Evolutionary conservation across 1,140 invertebrate genomes (phyloP).

Genomic region (Heterodera schachtii): DNA sequence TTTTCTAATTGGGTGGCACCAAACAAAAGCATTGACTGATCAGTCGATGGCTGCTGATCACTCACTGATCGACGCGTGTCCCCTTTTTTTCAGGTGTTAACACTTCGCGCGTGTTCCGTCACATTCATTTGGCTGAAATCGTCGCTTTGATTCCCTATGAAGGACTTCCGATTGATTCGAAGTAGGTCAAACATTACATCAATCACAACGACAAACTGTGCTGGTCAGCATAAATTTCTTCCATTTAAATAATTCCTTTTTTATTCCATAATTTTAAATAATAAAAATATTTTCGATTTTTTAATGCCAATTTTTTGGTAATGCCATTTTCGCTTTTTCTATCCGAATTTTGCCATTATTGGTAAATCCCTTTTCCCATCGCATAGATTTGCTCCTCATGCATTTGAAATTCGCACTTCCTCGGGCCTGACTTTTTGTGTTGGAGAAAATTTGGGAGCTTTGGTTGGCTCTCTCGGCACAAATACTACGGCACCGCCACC

Average conservation of each 20-base stretch:
- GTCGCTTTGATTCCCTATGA: slow-evolving; percentile 58
- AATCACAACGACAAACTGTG: background rate
- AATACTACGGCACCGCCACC: slow-evolving; percentile 48
- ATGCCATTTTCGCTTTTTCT: background rate
- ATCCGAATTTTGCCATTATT: background rate
- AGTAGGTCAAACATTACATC: slow-evolving; percentile 33
- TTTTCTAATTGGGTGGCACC: background rate
- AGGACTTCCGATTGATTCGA: slow-evolving; percentile 53
- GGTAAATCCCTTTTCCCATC: background rate
- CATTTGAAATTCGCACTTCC: slow-evolving; percentile 61
- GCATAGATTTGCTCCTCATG: slow-evolving; percentile 59
- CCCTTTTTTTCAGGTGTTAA: slow-evolving; percentile 52
- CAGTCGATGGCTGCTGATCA: background rate
- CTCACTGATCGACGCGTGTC: background rate
- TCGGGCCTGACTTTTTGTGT: slow-evolving; percentile 58
- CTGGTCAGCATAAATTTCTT: background rate
- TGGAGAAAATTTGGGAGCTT: slow-evolving; percentile 59
- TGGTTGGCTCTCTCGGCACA: background rate
- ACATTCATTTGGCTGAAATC: slow-evolving; percentile 59
- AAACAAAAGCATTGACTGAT: background rate
- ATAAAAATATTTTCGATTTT: background rate
- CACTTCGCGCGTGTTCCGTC: slow-evolving; percentile 58
- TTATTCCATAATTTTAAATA: slow-evolving; percentile 1
- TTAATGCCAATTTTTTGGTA: background rate
- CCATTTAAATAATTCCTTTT: background rate